Evolutionary conservation across 1,140 invertebrate genomes (phyloP).

Genomic region (Zeugodacus cucurbitae): DNA sequence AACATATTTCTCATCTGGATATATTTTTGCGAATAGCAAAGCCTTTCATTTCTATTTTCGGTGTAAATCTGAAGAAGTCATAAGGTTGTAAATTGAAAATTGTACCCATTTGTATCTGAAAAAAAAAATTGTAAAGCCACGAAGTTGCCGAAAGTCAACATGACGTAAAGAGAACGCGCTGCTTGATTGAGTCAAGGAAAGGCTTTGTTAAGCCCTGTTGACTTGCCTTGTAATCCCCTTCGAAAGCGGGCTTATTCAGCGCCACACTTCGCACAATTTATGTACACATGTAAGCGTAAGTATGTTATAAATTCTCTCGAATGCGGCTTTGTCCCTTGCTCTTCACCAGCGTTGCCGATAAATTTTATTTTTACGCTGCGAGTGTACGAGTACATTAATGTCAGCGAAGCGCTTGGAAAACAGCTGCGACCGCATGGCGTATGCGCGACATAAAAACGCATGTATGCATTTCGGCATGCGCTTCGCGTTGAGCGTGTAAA

Average conservation of each 20-base stretch:
- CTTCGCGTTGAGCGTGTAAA: not conserved
- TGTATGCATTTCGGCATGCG: not conserved
- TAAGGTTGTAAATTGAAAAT: too few relatives aligned
- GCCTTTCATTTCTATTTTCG: too few relatives aligned
- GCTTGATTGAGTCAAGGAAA: not conserved
- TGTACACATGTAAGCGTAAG: not conserved
- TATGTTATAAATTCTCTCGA: slow-evolving; percentile 20
- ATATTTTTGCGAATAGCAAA: too few relatives aligned
- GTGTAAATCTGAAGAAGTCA: too few relatives aligned
- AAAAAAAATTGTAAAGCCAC: not conserved
- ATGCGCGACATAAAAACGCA: slow-evolving; percentile 1
- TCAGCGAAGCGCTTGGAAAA: slow-evolving; percentile 16
- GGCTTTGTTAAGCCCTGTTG: not conserved
- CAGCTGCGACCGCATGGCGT: not conserved
- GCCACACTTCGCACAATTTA: not conserved
- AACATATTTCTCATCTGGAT: too few relatives aligned
- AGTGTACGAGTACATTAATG: not conserved
- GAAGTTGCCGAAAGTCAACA: not conserved
- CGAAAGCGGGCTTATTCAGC: not conserved
- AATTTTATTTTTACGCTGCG: not conserved
- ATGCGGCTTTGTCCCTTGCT: not conserved
- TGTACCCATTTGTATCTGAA: too few relatives aligned
- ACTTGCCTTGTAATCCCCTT: not conserved
- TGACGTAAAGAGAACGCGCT: not conserved
- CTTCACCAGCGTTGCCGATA: not conserved